Conservation (phyloP, 2,113 vertebrate genomes). For the Amazona guildingii region DNA sequence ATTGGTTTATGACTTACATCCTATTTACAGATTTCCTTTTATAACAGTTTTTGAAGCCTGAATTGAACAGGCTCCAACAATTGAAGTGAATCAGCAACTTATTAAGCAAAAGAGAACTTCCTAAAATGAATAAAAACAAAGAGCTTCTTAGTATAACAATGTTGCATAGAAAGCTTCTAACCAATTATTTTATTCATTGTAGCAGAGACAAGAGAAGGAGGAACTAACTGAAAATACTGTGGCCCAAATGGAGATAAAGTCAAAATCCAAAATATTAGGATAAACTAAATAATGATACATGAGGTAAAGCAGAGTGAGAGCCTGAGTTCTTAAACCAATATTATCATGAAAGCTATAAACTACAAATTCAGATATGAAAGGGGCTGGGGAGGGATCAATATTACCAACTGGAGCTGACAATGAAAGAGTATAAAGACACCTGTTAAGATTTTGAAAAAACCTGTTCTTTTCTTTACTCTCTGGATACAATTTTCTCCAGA, state of each 20-base stretch:
- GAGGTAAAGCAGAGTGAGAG: background rate
- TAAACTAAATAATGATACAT: background rate
- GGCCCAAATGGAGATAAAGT: background rate
- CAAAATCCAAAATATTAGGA: background rate
- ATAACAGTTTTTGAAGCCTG: background rate
- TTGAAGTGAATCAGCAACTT: background rate
- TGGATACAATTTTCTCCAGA: fast-evolving
- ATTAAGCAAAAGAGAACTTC: background rate
- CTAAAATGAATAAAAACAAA: background rate
- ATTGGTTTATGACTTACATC: background rate
- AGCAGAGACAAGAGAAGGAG: background rate
- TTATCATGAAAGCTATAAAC: background rate
- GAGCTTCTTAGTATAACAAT: background rate
- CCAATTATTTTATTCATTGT: background rate
- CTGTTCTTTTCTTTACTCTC: background rate
- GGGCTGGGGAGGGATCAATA: background rate
- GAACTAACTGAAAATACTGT: background rate
- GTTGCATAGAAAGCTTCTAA: background rate
- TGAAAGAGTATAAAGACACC: background rate
- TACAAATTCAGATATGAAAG: background rate
- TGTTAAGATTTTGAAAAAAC: background rate
- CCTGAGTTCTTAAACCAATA: background rate
- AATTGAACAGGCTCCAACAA: background rate
- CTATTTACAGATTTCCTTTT: background rate
- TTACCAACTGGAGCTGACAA: background rate